Percentiles rank a stretch among this genome's conserved stretches.
phyloP scores from a whole-genome alignment of 2,113 vertebrate genomes.

The Crypturellus undulatus region DNA sequence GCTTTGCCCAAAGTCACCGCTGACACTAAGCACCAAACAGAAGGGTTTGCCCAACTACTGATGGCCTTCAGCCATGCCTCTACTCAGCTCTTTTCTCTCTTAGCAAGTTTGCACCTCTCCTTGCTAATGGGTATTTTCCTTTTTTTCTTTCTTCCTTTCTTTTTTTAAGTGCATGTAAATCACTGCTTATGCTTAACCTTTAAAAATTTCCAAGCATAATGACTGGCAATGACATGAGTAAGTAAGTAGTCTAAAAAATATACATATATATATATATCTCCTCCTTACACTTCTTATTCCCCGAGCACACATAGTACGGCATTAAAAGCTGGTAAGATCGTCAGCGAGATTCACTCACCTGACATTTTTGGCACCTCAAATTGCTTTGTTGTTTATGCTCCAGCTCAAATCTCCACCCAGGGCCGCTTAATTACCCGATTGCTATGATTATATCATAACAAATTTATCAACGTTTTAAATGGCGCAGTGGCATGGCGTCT shows the following conservation, averaged over 20 bases:
- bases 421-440: constrained; percentile 70
- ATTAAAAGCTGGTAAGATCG: constrained; percentile 62
- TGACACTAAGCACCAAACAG: neutral
- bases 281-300: constrained; percentile 40
- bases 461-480: constrained; percentile 71
- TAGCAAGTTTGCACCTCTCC: neutral
- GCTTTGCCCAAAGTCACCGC: neutral
- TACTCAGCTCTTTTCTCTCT: neutral
- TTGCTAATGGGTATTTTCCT: neutral
- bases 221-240: constrained; percentile 28
- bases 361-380: constrained; percentile 65
- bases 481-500: constrained; percentile 16
- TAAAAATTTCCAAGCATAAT: constrained; percentile 45
- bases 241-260: constrained; percentile 13
- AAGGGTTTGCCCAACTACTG: neutral
- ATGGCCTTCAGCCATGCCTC: no score
- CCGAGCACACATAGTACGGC: constrained; percentile 43
- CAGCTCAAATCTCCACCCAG: constrained; percentile 42
- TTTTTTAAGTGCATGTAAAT: neutral
- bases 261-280: neutral
- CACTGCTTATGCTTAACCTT: constrained; percentile 44
- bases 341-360: constrained; percentile 51
- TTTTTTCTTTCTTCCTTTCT: neutral
- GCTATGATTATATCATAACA: constrained; percentile 64
- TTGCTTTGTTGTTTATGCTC: constrained; percentile 65